phyloP scores from a whole-genome alignment of 2,888 invertebrate species.

The Oscheius onirici region DNA sequence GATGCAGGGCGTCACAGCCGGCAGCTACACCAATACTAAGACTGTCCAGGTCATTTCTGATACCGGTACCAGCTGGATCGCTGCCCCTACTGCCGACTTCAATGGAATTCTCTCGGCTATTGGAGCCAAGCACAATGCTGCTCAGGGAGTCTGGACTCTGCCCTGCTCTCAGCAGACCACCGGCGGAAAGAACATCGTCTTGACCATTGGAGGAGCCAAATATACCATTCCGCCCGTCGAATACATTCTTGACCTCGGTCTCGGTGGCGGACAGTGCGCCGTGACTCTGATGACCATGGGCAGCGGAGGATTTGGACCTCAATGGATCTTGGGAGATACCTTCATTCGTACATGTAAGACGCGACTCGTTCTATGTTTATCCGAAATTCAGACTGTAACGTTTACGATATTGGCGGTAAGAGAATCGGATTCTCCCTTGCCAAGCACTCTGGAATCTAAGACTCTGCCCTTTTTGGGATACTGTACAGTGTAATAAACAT shows the following conservation, averaged over 20 bases:
- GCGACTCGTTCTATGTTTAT: too few species aligned
- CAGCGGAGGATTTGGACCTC: conserved; percentile 47
- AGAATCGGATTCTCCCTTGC: conserved; percentile 54
- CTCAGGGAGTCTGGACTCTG: conserved; percentile 53
- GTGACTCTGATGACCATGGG: conserved; percentile 41
- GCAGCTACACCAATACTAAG: conserved; percentile 44
- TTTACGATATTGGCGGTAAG: conserved; percentile 56
- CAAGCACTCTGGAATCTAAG: conserved; percentile 17
- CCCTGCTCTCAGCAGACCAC: conserved; percentile 49
- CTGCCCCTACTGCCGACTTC: conserved; percentile 48
- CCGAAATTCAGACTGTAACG: conserved; percentile 54
- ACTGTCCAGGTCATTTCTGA: conserved; percentile 60
- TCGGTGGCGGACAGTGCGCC: conserved; percentile 52
- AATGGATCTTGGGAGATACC: conserved; percentile 53
- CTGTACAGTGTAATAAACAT: too few species aligned
- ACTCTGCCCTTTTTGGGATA: not conserved
- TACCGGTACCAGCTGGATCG: conserved; percentile 64
- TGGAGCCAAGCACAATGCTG: conserved; percentile 53
- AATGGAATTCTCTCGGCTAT: conserved; percentile 45
- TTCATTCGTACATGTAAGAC: conserved; percentile 33
- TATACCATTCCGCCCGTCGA: conserved; percentile 59
- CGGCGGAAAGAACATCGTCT: conserved; percentile 48
- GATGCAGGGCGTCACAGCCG: conserved; percentile 51
- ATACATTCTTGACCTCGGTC: conserved; percentile 61
- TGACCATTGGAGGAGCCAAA: conserved; percentile 56